Percentiles rank a stretch among this genome's conserved stretches.
phyloP scores from a whole-genome alignment of 2,888 invertebrate species.

The Bimastos eiseni region DNA sequence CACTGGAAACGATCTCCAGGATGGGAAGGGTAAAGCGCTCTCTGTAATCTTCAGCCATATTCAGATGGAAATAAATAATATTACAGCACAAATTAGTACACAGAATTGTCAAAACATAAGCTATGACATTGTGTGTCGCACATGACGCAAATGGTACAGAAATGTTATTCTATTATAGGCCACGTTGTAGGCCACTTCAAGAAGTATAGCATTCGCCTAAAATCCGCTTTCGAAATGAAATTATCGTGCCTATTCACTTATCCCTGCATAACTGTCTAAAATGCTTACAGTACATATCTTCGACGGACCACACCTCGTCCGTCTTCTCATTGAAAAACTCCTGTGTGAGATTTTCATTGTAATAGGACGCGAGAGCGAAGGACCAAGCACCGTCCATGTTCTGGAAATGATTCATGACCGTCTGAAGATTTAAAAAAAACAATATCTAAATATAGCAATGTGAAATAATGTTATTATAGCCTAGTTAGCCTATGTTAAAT shows the following conservation, averaged over 20 bases:
- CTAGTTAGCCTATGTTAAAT: background rate
- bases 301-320: constrained; percentile 23
- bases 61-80: background rate
- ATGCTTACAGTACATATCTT: constrained; percentile 38
- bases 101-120: background rate
- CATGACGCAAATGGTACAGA: background rate
- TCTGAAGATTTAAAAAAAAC: constrained; percentile 16
- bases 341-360: constrained; percentile 35
- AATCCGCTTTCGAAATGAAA: too few relatives aligned
- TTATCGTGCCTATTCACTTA: background rate
- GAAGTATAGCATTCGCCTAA: too few relatives aligned
- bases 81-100: background rate
- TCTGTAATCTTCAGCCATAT: constrained; percentile 29
- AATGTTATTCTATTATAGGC: too few relatives aligned
- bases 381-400: constrained; percentile 41
- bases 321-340: constrained; percentile 31
- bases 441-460: too few relatives aligned
- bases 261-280: background rate
- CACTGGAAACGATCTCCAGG: constrained; percentile 33
- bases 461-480: too few relatives aligned
- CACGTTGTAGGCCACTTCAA: background rate
- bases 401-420: constrained; percentile 30
- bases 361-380: constrained; percentile 38
- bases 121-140: too few relatives aligned
- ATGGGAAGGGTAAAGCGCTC: constrained; percentile 33